phyloP scores from a whole-genome alignment of 2,888 invertebrate genomes.

The Dusona sp. region DNA sequence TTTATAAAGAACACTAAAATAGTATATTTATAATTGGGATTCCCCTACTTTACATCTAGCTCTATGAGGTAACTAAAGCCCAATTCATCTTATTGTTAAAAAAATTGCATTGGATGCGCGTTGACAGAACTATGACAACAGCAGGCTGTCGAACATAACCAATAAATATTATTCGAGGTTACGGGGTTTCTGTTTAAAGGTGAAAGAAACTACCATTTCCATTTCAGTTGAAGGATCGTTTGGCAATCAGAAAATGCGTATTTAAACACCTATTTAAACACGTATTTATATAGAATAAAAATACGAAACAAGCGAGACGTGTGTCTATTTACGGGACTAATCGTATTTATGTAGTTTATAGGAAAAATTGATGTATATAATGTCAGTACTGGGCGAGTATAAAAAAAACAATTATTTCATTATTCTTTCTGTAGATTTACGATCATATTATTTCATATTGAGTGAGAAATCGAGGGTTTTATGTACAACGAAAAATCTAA shows the following conservation, averaged over 20 bases:
- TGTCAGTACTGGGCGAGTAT: not conserved
- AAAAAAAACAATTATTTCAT: not conserved
- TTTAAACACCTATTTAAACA: constrained; percentile 9
- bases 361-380: not conserved
- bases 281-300: constrained; percentile 27
- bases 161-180: constrained; percentile 21
- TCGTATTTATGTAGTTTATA: constrained; percentile 29
- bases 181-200: constrained; percentile 14
- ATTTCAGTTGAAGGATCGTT: constrained; percentile 11
- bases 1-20: not conserved
- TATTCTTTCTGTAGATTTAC: not conserved
- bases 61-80: constrained; percentile 43
- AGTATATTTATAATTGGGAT: not conserved
- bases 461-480: not conserved
- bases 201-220: constrained; percentile 1
- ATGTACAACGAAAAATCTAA: too few relatives aligned
- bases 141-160: constrained; percentile 48
- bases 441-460: not conserved
- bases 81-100: not conserved
- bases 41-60: constrained; percentile 37
- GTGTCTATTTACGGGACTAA: constrained; percentile 50
- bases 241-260: constrained; percentile 1
- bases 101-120: constrained; percentile 53
- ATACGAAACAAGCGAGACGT: constrained; percentile 54
- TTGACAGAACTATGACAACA: constrained; percentile 39